Conservation (phyloP, 2,888 invertebrate species). For the Cephus nigrinus region DNA sequence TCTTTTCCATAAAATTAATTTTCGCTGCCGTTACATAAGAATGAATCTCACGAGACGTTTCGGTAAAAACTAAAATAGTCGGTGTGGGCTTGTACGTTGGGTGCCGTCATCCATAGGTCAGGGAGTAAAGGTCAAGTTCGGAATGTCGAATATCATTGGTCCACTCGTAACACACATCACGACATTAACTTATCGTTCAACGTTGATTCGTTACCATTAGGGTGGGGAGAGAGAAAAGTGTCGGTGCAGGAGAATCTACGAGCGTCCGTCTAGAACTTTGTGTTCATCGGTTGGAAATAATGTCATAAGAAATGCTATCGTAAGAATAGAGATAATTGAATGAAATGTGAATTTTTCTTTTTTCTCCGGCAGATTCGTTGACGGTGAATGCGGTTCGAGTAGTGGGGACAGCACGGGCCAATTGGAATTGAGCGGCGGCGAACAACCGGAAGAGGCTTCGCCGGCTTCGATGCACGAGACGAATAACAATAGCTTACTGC, state of each 20-base stretch:
- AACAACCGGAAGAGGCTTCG: constrained; percentile 60
- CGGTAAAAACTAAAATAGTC: neutral
- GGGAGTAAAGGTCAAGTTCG: neutral
- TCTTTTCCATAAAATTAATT: neutral
- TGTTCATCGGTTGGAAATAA: neutral
- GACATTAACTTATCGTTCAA: neutral
- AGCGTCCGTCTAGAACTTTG: neutral
- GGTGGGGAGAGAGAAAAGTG: neutral
- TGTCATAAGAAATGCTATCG: neutral
- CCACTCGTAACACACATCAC: no score
- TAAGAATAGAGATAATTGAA: neutral
- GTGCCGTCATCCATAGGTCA: neutral
- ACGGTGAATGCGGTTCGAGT: constrained; percentile 63
- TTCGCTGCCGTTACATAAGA: neutral
- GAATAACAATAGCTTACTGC: constrained; percentile 70
- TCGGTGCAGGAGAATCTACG: neutral
- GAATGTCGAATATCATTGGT: neutral
- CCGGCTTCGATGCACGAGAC: constrained; percentile 65
- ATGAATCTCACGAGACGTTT: neutral
- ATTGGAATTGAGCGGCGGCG: constrained; percentile 60
- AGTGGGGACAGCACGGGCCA: constrained; percentile 62
- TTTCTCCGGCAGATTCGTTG: constrained; percentile 55
- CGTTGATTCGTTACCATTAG: neutral
- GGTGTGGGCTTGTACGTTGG: neutral
- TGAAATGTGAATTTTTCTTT: neutral